These are phyloP conservation scores for Copidosoma aretas DNA, from an alignment of 2,888 invertebrate species.

Conservation along the genomic window DNA sequence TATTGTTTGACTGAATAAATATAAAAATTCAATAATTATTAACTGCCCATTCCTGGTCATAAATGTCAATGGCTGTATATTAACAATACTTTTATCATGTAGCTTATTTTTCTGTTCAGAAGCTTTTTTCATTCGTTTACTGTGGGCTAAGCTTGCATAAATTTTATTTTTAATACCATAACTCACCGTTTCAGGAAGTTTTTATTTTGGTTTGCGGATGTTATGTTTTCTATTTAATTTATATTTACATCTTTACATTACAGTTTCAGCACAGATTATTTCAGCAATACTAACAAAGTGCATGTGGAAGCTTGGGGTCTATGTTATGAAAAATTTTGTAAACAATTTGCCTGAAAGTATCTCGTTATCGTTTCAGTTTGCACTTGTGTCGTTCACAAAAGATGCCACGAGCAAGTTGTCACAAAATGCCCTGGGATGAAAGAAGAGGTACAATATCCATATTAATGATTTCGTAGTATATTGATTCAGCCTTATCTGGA, in stretches of 20 bases:
- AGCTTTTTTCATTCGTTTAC: slow-evolving; percentile 24
- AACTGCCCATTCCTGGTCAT: slow-evolving; percentile 37
- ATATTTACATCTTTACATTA: slow-evolving; percentile 15
- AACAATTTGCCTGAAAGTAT: slow-evolving; percentile 4
- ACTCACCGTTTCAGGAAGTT: neutral
- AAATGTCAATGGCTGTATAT: slow-evolving; percentile 29
- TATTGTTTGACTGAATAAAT: slow-evolving; percentile 10
- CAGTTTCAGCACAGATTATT: slow-evolving; percentile 23
- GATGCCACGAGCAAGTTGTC: slow-evolving; percentile 95
- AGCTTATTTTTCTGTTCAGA: slow-evolving; percentile 20
- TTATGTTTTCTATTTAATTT: slow-evolving; percentile 22
- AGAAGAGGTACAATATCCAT: slow-evolving; percentile 75
- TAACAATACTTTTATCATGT: slow-evolving; percentile 20
- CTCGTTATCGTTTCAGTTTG: slow-evolving; percentile 74
- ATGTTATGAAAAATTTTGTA: slow-evolving; percentile 16
- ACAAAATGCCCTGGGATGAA: slow-evolving; percentile 99
- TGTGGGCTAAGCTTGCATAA: slow-evolving; percentile 36
- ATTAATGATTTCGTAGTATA: no score
- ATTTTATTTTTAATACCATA: slow-evolving; percentile 28
- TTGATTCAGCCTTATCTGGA: no score
- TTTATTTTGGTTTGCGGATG: neutral
- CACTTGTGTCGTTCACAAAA: slow-evolving; percentile 98
- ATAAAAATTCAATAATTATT: slow-evolving; percentile 19
- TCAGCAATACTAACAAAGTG: slow-evolving; percentile 35
- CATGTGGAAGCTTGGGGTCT: slow-evolving; percentile 38